Conservation (phyloP, 2,113 vertebrate species). For the Pleuronectes platessa region DNA sequence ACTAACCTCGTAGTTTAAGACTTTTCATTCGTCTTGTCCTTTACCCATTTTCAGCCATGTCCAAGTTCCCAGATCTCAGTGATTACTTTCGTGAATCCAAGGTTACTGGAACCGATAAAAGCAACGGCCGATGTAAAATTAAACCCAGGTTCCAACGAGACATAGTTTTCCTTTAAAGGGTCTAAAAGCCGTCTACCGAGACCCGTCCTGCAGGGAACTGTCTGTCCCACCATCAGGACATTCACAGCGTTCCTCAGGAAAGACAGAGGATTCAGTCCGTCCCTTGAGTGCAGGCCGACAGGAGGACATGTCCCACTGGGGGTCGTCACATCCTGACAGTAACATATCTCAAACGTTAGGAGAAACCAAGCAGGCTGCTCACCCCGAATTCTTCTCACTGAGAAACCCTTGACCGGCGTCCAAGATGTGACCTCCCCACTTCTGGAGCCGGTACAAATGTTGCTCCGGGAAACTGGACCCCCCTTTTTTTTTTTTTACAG, state of each 20-base stretch:
- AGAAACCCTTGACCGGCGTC: conserved; percentile 49
- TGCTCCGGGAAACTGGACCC: conserved; percentile 51
- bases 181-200: neutral
- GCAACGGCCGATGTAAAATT: neutral
- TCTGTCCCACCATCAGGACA: neutral
- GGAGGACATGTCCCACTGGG: no score
- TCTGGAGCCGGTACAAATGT: conserved; percentile 44
- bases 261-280: neutral
- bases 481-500: neutral
- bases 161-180: conserved; percentile 18
- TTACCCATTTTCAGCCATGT: conserved; percentile 25
- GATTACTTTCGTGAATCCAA: neutral
- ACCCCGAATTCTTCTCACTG: conserved; percentile 42
- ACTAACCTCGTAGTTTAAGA: no score
- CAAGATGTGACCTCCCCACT: conserved; percentile 54
- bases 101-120: neutral
- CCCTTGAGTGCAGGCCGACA: neutral
- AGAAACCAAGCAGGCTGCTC: conserved; percentile 10
- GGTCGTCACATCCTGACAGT: conserved; percentile 28
- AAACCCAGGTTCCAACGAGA: neutral
- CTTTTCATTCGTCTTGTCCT: neutral
- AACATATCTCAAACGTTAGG: conserved; percentile 32
- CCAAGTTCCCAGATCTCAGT: neutral
- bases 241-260: neutral
- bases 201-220: neutral